Evolutionary conservation across 2,888 invertebrate species (phyloP).

Genomic region (Bembecia ichneumoniformis): DNA sequence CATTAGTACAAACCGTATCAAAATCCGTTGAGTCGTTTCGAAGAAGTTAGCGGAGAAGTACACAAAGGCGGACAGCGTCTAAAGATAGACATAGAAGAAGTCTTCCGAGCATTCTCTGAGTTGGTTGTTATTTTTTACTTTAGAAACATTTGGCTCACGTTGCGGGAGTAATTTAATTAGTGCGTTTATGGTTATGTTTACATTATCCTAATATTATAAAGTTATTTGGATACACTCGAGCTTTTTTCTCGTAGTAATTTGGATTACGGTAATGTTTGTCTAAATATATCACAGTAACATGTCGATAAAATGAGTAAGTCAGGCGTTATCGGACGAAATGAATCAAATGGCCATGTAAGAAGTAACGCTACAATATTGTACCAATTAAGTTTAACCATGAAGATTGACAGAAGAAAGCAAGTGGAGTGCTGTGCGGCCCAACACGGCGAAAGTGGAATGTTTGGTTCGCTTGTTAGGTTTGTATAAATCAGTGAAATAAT

Average conservation of each 20-base stretch:
- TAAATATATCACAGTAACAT: too few relatives aligned
- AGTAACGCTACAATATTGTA: conserved; percentile 31
- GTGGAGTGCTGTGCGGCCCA: conserved; percentile 24
- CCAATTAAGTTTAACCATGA: conserved; percentile 40
- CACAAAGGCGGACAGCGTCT: too few relatives aligned
- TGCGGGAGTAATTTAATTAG: conserved; percentile 30
- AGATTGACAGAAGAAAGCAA: conserved; percentile 57
- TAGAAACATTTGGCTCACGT: conserved; percentile 10
- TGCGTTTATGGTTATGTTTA: background rate
- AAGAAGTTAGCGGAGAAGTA: too few relatives aligned
- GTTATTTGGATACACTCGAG: too few relatives aligned
- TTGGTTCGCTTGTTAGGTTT: conserved; percentile 17
- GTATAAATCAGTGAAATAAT: conserved; percentile 32
- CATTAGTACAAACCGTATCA: too few relatives aligned
- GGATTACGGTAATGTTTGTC: too few relatives aligned
- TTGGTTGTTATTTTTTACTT: too few relatives aligned
- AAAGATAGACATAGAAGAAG: too few relatives aligned
- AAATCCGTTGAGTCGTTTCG: too few relatives aligned
- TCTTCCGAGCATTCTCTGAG: too few relatives aligned
- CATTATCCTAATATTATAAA: background rate
- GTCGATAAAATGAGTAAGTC: too few relatives aligned
- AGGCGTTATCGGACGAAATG: background rate
- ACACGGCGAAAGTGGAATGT: conserved; percentile 40
- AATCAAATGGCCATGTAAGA: background rate
- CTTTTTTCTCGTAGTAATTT: too few relatives aligned